A percentile compares a stretch with the other conserved stretches of the same genome.
phyloP scores from a whole-genome alignment of 2,797 vertebrate genomes.

The Hyperoplus immaculatus region DNA sequence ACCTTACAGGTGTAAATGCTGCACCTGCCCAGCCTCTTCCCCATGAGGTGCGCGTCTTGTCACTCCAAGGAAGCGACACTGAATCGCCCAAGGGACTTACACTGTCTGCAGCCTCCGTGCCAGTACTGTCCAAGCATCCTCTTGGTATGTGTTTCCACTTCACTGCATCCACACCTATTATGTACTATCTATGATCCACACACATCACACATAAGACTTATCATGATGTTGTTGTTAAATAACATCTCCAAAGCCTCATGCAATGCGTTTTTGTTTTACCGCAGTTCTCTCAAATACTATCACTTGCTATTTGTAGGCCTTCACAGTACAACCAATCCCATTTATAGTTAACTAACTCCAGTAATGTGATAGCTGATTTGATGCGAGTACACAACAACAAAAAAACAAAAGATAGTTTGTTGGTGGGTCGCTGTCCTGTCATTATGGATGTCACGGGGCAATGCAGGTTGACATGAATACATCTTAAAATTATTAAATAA shows the following conservation, averaged over 20 bases:
- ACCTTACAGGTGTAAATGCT: slow-evolving; percentile 86
- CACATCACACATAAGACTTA: background rate
- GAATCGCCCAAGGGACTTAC: slow-evolving; percentile 69
- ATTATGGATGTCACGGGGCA: background rate
- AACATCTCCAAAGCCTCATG: background rate
- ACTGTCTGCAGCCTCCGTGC: slow-evolving; percentile 82
- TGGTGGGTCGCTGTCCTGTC: background rate
- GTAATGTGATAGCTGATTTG: background rate
- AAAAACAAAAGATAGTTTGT: background rate
- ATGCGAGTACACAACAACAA: background rate
- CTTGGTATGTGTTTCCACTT: slow-evolving; percentile 84
- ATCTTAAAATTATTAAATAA: background rate
- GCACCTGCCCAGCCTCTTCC: slow-evolving; percentile 61
- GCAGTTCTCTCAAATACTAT: no score
- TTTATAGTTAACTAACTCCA: slow-evolving; percentile 1
- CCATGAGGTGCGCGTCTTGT: slow-evolving; percentile 84
- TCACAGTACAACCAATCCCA: background rate
- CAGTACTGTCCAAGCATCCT: slow-evolving; percentile 87
- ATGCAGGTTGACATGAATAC: background rate
- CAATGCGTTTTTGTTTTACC: background rate
- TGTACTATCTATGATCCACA: background rate
- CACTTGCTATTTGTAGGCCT: background rate
- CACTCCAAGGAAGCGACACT: slow-evolving; percentile 30
- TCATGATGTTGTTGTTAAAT: background rate
- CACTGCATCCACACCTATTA: background rate